These are phyloP conservation scores for Chaetophractus vellerosus DNA, from an alignment of 2,797 vertebrate species.

Conservation along the genomic window DNA sequence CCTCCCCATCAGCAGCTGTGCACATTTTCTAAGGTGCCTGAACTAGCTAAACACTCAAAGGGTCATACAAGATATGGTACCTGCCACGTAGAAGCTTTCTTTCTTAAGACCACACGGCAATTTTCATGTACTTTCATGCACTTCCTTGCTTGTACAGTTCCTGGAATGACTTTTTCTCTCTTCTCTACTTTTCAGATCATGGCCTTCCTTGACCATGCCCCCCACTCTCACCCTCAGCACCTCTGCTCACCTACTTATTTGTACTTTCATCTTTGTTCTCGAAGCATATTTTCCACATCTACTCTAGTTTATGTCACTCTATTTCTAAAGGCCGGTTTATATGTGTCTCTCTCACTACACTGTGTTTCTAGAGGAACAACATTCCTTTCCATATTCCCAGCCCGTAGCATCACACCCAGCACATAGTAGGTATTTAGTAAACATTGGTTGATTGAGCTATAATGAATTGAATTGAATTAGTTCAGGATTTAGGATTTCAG, in stretches of 20 bases:
- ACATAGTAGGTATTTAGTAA: neutral
- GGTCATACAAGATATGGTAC: neutral
- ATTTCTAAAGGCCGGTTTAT: no score
- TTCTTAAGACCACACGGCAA: neutral
- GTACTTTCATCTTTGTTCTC: neutral
- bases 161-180: neutral
- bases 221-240: no score
- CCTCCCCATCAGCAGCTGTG: neutral
- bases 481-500: neutral
- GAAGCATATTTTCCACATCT: neutral
- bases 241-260: rapidly evolving
- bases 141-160: neutral
- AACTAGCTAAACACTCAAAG: neutral
- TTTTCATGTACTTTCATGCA: neutral
- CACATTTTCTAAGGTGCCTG: neutral
- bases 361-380: neutral
- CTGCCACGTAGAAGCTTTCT: neutral
- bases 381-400: neutral
- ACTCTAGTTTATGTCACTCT: neutral
- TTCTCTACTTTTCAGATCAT: neutral
- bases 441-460: neutral
- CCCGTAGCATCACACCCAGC: neutral
- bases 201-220: neutral
- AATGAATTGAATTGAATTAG: neutral
- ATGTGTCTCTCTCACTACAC: neutral